Evolutionary conservation across 2,113 vertebrate species (phyloP).

Genomic region (Vicugna pacos): DNA sequence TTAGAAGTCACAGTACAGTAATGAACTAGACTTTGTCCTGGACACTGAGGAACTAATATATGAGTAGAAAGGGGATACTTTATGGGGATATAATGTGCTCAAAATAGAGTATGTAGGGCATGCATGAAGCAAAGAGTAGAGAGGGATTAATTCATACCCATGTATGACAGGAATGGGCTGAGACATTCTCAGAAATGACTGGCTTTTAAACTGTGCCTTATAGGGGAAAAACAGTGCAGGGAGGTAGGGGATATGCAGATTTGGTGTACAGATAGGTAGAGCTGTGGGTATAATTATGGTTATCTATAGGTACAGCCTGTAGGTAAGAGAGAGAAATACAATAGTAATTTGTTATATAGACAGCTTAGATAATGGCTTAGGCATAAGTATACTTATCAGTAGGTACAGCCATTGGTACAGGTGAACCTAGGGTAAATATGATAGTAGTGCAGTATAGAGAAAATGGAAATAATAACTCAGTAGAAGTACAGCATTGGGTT

Average conservation of each 20-base stretch:
- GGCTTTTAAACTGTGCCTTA: neutral
- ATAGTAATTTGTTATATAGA: too few species aligned
- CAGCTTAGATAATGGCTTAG: neutral
- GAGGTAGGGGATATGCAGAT: neutral
- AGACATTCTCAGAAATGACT: neutral
- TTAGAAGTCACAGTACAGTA: too few species aligned
- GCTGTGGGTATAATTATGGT: too few species aligned
- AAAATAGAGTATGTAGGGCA: neutral
- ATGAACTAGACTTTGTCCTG: neutral
- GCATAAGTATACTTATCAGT: neutral
- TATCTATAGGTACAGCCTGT: too few species aligned
- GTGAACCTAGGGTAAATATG: neutral
- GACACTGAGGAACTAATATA: neutral
- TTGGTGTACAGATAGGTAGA: too few species aligned
- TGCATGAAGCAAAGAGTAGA: neutral
- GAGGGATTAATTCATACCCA: neutral
- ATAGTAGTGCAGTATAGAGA: neutral
- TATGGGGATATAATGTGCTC: neutral
- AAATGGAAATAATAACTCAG: neutral
- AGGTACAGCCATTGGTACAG: neutral
- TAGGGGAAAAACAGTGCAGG: neutral
- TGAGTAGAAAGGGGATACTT: too few species aligned
- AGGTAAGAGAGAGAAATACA: too few species aligned
- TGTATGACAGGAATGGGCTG: fast-evolving
- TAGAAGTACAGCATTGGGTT: neutral